Evolutionary conservation across 1,140 invertebrate species (phyloP).

Genomic region (Drosophila mojavensis): DNA sequence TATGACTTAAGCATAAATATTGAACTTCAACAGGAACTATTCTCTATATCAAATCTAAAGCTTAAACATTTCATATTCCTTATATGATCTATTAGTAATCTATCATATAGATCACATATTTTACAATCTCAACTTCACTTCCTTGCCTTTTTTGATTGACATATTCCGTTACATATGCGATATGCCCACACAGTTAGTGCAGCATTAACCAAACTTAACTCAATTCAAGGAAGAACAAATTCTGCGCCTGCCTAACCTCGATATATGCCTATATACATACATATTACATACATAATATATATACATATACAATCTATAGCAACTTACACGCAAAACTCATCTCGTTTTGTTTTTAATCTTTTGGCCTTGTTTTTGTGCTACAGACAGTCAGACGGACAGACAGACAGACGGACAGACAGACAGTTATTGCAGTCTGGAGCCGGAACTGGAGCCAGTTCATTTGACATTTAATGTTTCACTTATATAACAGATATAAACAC

Average conservation of each 20-base stretch:
- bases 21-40: too few species aligned
- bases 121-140: too few species aligned
- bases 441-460: slow-evolving; percentile 28
- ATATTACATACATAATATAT: slow-evolving; percentile 11
- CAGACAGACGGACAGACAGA: slow-evolving; percentile 44
- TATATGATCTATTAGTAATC: too few species aligned
- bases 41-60: too few species aligned
- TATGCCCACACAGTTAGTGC: not conserved
- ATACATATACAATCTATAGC: slow-evolving; percentile 5
- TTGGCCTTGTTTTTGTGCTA: slow-evolving; percentile 67
- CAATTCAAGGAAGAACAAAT: not conserved
- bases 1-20: too few species aligned
- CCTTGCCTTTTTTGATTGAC: too few species aligned
- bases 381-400: slow-evolving; percentile 7
- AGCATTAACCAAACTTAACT: too few species aligned
- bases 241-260: not conserved
- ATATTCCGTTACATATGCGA: too few species aligned
- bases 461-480: slow-evolving; percentile 65
- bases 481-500: slow-evolving; percentile 19
- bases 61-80: too few species aligned
- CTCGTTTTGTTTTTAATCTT: slow-evolving; percentile 76
- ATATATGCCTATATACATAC: not conserved
- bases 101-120: too few species aligned
- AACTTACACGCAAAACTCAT: not conserved
- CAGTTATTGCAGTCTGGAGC: slow-evolving; percentile 73